Evolutionary conservation across 2,113 vertebrate species (phyloP).

Genomic region (Sitta europaea): DNA sequence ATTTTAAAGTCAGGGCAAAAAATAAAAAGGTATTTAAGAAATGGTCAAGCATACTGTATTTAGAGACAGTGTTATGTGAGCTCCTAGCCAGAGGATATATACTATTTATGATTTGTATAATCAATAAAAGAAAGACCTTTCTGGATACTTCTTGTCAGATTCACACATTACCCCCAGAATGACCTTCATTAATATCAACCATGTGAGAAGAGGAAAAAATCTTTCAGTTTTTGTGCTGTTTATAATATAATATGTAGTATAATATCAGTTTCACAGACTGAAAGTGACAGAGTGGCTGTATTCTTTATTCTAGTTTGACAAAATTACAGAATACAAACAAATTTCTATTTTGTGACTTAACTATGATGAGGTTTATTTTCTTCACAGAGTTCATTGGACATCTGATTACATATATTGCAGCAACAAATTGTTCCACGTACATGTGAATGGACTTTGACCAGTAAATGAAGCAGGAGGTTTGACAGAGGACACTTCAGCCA

Average conservation of each 20-base stretch:
- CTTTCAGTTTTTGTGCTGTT: not conserved
- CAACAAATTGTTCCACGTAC: not conserved
- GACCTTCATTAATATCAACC: not conserved
- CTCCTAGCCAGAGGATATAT: not conserved
- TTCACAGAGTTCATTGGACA: not conserved
- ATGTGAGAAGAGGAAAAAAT: not conserved
- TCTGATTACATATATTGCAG: not conserved
- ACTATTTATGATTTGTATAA: not conserved
- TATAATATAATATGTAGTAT: not conserved
- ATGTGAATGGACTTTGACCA: not conserved
- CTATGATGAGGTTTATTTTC: conserved; percentile 6
- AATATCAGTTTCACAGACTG: not conserved
- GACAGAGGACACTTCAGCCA: not conserved
- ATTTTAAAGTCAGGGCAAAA: not conserved
- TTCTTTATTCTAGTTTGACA: not conserved
- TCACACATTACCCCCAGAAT: not conserved
- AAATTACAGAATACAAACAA: not conserved
- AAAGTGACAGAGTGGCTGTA: not conserved
- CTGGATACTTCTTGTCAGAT: not conserved
- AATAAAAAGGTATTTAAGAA: not conserved
- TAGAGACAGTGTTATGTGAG: not conserved
- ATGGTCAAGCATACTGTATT: not conserved
- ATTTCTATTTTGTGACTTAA: not conserved
- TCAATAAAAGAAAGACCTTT: not conserved
- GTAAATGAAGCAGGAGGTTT: not conserved